These are phyloP conservation scores for Adoxophyes honmai DNA, from an alignment of 1,140 invertebrate genomes.

Conservation along the genomic window DNA sequence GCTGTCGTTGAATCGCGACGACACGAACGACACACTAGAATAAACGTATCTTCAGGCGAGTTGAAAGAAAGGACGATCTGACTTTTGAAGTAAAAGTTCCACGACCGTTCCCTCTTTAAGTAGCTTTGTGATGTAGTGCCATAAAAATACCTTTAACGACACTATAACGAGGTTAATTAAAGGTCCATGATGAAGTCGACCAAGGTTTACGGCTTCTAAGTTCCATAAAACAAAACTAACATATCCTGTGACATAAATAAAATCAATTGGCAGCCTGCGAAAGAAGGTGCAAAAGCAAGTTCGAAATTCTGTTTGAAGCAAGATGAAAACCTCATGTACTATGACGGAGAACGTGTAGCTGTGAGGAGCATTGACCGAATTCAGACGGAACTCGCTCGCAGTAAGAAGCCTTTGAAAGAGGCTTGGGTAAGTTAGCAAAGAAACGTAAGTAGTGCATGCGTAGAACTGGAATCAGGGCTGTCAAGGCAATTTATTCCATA, in stretches of 20 bases:
- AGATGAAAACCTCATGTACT: too few species aligned
- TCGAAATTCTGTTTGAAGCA: too few species aligned
- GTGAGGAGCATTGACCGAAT: constrained; percentile 1
- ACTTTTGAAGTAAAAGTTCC: too few species aligned
- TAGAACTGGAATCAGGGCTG: neutral
- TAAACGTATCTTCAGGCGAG: too few species aligned
- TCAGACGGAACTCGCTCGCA: neutral
- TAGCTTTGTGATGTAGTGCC: neutral
- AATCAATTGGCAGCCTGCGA: too few species aligned
- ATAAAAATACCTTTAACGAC: neutral
- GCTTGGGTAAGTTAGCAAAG: constrained; percentile 1
- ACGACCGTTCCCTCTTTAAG: neutral
- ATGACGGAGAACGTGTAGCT: too few species aligned
- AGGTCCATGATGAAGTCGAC: neutral
- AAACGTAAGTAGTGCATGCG: neutral
- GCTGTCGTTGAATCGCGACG: too few species aligned
- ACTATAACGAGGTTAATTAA: neutral
- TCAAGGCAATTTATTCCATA: neutral
- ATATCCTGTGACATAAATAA: too few species aligned
- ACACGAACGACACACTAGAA: too few species aligned
- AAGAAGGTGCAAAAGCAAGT: too few species aligned
- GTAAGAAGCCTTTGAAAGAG: neutral
- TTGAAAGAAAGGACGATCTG: too few species aligned
- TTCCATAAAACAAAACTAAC: too few species aligned
- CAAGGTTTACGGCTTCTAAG: neutral